Percentiles rank a stretch among this genome's conserved stretches.
These are phyloP conservation scores for Scaptomyza cyrtandrae DNA, from an alignment of 2,888 invertebrate genomes.

Conservation along the genomic window DNA sequence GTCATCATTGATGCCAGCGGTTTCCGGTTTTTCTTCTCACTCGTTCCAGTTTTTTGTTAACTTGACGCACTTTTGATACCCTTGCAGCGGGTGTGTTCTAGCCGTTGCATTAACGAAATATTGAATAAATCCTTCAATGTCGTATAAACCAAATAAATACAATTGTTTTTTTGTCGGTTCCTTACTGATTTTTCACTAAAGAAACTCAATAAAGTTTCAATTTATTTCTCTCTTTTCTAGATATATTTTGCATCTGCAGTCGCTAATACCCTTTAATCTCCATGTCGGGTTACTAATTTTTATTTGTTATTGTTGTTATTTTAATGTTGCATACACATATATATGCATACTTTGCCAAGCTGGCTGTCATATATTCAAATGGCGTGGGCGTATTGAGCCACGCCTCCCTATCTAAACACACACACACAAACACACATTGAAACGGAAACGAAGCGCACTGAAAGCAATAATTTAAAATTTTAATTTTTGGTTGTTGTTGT, in stretches of 20 bases:
- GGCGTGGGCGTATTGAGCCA: slow-evolving; percentile 39
- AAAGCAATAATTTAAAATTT: slow-evolving; percentile 74
- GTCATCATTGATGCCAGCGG: slow-evolving; percentile 38
- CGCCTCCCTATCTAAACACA: slow-evolving; percentile 34
- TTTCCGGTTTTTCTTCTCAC: slow-evolving; percentile 46
- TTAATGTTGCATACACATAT: slow-evolving; percentile 45
- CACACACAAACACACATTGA: slow-evolving; percentile 2
- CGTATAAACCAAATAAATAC: neutral
- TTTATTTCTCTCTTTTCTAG: too few species aligned
- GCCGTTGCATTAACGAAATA: slow-evolving; percentile 5
- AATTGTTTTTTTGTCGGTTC: neutral
- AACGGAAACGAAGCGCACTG: slow-evolving; percentile 11
- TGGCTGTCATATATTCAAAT: slow-evolving; percentile 38
- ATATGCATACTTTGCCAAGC: slow-evolving; percentile 9
- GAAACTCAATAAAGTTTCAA: too few species aligned
- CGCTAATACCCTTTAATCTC: neutral
- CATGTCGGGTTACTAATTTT: neutral
- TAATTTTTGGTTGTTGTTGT: slow-evolving; percentile 45
- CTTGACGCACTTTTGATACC: slow-evolving; percentile 30
- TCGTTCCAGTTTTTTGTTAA: too few species aligned
- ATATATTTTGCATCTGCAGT: too few species aligned
- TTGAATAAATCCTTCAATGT: neutral
- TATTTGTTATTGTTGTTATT: slow-evolving; percentile 28
- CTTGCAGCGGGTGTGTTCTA: neutral
- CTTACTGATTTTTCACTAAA: too few species aligned